phyloP scores from a whole-genome alignment of 1,140 invertebrate species.

The Chionoecetes opilio region DNA sequence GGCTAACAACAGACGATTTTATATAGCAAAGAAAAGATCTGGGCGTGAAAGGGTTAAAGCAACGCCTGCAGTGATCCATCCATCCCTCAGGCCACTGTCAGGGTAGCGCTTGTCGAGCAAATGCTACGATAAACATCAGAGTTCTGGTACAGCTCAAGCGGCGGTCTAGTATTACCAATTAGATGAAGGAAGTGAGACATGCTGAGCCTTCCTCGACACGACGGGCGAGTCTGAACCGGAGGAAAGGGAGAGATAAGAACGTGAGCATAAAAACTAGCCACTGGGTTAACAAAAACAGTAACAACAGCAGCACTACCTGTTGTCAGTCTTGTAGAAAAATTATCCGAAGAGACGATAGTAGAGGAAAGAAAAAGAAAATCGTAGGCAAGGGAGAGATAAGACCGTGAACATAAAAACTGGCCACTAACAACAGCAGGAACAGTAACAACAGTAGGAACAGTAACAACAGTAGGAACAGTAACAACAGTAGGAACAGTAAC shows the following conservation, averaged over 20 bases:
- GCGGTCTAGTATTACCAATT: slow-evolving; percentile 37
- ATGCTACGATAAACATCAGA: slow-evolving; percentile 28
- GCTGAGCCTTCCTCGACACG: neutral
- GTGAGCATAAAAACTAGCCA: neutral
- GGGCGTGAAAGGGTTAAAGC: too few species aligned
- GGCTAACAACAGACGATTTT: too few species aligned
- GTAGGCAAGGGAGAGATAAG: slow-evolving; percentile 2
- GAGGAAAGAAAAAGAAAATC: neutral
- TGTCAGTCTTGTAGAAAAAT: neutral
- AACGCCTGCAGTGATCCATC: neutral
- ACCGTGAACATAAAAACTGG: neutral
- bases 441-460: too few species aligned
- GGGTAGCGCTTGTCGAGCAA: neutral
- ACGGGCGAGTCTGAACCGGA: neutral
- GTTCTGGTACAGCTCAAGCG: neutral
- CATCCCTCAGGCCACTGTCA: neutral
- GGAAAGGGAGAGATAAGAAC: slow-evolving; percentile 22
- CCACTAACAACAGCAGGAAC: neutral
- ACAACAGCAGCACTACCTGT: neutral
- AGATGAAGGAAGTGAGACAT: slow-evolving; percentile 1
- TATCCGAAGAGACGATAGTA: neutral
- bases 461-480: too few species aligned
- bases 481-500: too few species aligned
- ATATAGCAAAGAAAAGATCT: too few species aligned
- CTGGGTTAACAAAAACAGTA: neutral